Conservation (phyloP, 1,140 invertebrate species). For the Aphaenogaster ashmeadi region DNA sequence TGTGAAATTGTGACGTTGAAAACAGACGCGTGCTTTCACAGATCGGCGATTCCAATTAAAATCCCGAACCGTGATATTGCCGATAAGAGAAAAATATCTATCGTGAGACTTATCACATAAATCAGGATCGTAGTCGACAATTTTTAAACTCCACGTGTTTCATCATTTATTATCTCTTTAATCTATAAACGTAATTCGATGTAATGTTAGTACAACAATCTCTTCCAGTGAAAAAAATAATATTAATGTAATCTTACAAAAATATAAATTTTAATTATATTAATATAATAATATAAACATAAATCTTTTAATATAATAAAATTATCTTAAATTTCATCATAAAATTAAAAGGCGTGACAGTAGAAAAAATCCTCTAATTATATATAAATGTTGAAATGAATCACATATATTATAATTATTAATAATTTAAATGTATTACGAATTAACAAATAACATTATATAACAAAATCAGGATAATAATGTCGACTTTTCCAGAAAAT, state of each 20-base stretch:
- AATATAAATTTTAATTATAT: conserved; percentile 9
- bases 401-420: background rate
- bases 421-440: background rate
- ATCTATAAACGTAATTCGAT: background rate
- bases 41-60: conserved; percentile 48
- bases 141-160: conserved; percentile 23
- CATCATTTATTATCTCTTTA: background rate
- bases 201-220: background rate
- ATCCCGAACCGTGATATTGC: conserved; percentile 4
- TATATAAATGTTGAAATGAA: background rate
- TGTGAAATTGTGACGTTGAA: conserved; percentile 50
- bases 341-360: background rate
- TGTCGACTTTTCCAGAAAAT: background rate
- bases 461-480: background rate
- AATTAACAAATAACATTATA: background rate
- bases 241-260: conserved; percentile 11
- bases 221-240: background rate
- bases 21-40: conserved; percentile 40
- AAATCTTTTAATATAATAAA: background rate
- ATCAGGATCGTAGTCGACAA: conserved; percentile 6
- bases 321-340: no score
- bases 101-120: conserved; percentile 37
- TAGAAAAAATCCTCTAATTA: background rate
- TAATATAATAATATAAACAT: background rate
- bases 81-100: conserved; percentile 46